Evolutionary conservation across 2,888 invertebrate species (phyloP).

Genomic region (Nomada ruficornis): DNA sequence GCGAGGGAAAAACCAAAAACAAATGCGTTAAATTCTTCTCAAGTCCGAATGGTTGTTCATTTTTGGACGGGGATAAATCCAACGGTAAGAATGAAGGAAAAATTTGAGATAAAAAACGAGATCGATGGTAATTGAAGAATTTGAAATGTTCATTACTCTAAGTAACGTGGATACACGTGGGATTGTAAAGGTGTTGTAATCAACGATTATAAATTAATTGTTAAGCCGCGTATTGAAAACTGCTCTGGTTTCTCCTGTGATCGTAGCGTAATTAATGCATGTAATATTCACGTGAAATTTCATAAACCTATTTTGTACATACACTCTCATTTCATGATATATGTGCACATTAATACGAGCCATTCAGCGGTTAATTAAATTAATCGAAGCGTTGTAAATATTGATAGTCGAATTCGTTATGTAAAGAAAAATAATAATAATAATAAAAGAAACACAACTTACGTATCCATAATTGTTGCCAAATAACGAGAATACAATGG

Average conservation of each 20-base stretch:
- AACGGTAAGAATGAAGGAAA: background rate
- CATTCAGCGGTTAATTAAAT: constrained; percentile 15
- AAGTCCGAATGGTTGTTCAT: no score
- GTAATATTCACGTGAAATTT: constrained; percentile 42
- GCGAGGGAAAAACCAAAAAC: background rate
- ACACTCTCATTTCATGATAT: constrained; percentile 36
- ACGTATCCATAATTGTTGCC: constrained; percentile 51
- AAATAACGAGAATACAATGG: constrained; percentile 36
- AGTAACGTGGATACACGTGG: constrained; percentile 21
- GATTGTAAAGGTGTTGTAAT: constrained; percentile 16
- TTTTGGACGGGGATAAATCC: no score
- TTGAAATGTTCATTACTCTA: background rate
- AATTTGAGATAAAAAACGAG: no score
- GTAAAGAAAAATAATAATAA: background rate
- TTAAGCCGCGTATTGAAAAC: constrained; percentile 56
- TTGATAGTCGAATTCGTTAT: constrained; percentile 10
- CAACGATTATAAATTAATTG: constrained; percentile 33
- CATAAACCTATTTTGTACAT: constrained; percentile 63
- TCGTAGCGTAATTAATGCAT: constrained; percentile 65
- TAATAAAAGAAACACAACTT: background rate
- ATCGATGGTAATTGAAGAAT: background rate
- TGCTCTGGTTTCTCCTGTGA: constrained; percentile 71
- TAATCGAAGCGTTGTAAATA: constrained; percentile 47
- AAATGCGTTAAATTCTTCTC: no score
- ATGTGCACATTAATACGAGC: constrained; percentile 29